These are phyloP conservation scores for Taurulus bubalis DNA, from an alignment of 2,113 vertebrate species.

Conservation along the genomic window DNA sequence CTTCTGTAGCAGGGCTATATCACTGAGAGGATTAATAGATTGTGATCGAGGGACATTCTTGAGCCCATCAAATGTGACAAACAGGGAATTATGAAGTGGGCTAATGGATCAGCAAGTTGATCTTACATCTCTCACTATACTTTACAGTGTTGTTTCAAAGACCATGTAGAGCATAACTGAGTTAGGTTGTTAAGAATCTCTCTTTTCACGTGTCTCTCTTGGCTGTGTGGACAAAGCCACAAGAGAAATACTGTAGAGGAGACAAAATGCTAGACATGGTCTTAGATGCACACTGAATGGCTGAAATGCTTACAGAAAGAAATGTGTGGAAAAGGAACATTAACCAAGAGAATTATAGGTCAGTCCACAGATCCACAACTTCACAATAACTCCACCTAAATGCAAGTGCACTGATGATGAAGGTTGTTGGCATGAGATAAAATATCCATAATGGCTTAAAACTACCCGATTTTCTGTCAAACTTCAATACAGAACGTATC, in stretches of 20 bases:
- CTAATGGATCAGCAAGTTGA: conserved; percentile 6
- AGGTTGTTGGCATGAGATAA: not conserved
- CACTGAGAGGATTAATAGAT: conserved; percentile 3
- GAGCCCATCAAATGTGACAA: conserved; percentile 2
- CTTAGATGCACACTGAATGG: not conserved
- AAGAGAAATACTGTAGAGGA: conserved; percentile 1
- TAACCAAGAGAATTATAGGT: not conserved
- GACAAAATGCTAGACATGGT: not conserved
- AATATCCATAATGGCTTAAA: not conserved
- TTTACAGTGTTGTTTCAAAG: conserved; percentile 27
- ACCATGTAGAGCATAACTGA: not conserved
- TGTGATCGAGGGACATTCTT: not conserved
- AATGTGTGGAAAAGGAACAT: not conserved
- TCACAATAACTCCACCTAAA: not conserved
- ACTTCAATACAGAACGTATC: not conserved
- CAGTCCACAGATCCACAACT: not conserved
- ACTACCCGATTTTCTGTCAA: not conserved
- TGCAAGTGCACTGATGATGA: not conserved
- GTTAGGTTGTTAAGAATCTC: not conserved
- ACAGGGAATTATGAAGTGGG: conserved; percentile 4
- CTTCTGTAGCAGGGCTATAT: not conserved
- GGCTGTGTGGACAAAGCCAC: conserved; percentile 7
- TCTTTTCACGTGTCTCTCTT: conserved; percentile 13
- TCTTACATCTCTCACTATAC: conserved; percentile 26
- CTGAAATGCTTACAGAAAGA: not conserved